These are phyloP conservation scores for Pristis pectinata DNA, from an alignment of 2,797 vertebrate genomes.

Conservation along the genomic window DNA sequence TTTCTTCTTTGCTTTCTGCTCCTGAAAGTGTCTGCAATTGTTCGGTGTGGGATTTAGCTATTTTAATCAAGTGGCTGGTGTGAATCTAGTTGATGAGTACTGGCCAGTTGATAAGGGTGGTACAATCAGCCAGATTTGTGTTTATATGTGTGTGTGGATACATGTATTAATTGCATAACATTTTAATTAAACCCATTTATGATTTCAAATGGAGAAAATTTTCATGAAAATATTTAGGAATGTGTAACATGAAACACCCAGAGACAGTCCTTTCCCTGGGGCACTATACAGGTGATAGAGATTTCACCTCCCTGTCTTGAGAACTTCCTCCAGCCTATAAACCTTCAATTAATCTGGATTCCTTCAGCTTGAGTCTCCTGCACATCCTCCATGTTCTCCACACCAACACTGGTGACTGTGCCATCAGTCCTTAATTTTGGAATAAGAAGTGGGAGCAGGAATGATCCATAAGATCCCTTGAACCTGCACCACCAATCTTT, in stretches of 20 bases:
- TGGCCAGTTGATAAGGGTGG: neutral
- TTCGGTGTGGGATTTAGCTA: neutral
- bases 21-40: no score
- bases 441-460: neutral
- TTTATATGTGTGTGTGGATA: neutral
- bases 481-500: no score
- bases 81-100: neutral
- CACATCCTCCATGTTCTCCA: neutral
- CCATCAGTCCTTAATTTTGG: neutral
- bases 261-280: neutral
- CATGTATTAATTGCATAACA: neutral
- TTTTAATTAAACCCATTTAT: neutral
- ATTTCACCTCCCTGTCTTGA: neutral
- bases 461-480: no score
- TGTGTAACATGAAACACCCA: neutral
- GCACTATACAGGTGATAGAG: neutral
- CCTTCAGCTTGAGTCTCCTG: neutral
- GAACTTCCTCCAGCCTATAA: neutral
- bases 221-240: neutral
- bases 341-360: neutral
- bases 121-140: no score
- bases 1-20: no score
- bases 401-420: neutral
- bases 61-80: neutral
- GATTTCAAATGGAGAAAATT: neutral